These are phyloP conservation scores for Characodon lateralis DNA, from an alignment of 2,797 vertebrate genomes.

Conservation along the genomic window DNA sequence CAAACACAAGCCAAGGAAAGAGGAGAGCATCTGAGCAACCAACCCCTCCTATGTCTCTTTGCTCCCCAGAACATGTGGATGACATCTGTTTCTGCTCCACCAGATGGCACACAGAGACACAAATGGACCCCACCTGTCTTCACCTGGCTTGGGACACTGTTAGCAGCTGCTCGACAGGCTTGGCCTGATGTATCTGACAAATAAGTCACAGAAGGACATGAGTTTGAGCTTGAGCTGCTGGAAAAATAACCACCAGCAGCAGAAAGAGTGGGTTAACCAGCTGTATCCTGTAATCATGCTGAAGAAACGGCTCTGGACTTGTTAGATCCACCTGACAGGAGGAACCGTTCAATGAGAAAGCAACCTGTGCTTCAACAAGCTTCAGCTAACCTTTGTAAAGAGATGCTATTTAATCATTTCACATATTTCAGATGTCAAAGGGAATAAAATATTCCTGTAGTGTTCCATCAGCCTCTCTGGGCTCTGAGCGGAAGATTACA, in stretches of 20 bases:
- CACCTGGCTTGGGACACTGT: slow-evolving; percentile 12
- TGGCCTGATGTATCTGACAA: slow-evolving; percentile 32
- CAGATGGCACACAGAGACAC: slow-evolving; percentile 49
- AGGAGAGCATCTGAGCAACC: slow-evolving; percentile 4
- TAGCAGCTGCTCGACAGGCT: slow-evolving; percentile 32
- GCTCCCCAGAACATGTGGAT: slow-evolving; percentile 45
- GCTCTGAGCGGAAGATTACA: slow-evolving; percentile 40
- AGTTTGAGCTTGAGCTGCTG: neutral
- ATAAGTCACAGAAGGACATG: slow-evolving; percentile 10
- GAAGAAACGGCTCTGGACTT: slow-evolving; percentile 10
- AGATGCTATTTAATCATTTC: slow-evolving; percentile 18
- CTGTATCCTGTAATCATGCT: slow-evolving; percentile 27
- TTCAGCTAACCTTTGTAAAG: slow-evolving; percentile 1
- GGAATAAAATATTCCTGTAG: slow-evolving; percentile 26
- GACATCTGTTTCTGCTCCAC: slow-evolving; percentile 40
- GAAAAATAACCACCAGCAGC: slow-evolving; percentile 8
- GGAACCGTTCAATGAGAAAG: neutral
- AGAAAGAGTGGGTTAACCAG: slow-evolving; percentile 3
- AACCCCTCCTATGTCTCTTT: slow-evolving; percentile 7
- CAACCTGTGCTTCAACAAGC: neutral
- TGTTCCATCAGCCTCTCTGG: slow-evolving; percentile 5
- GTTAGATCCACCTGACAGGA: slow-evolving; percentile 10
- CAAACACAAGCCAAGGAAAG: neutral
- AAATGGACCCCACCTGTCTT: slow-evolving; percentile 41
- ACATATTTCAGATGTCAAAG: slow-evolving; percentile 23